Percentiles rank a stretch among this genome's conserved stretches.
Evolutionary conservation across 2,113 vertebrate genomes (phyloP).

Genomic region (Chaetura pelagica): DNA sequence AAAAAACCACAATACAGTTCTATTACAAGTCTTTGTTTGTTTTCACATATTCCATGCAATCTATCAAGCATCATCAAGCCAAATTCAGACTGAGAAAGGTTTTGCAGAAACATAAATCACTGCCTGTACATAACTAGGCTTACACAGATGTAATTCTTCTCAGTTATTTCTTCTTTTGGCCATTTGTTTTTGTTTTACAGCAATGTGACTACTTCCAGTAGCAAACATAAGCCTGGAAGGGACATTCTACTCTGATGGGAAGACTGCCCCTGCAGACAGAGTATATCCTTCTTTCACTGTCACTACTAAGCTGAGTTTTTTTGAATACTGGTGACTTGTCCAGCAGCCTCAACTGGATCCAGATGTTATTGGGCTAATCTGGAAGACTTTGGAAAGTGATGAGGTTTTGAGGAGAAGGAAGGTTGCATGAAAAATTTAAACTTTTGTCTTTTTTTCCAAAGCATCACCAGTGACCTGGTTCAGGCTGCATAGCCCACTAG

Average conservation of each 20-base stretch:
- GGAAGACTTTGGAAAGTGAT: neutral
- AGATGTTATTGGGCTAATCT: conserved; percentile 20
- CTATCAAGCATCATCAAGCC: neutral
- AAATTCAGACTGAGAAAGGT: neutral
- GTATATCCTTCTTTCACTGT: neutral
- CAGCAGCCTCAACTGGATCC: conserved; percentile 8
- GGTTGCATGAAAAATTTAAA: neutral
- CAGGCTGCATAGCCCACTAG: neutral
- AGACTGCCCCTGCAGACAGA: neutral
- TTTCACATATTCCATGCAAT: neutral
- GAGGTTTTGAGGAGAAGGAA: neutral
- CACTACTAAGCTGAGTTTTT: neutral
- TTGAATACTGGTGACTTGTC: neutral
- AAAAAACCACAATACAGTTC: neutral
- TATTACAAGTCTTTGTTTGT: neutral
- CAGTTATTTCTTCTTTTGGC: neutral
- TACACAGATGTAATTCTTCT: neutral
- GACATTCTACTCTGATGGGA: neutral
- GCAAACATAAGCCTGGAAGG: neutral
- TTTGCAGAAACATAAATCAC: neutral
- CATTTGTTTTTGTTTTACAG: conserved; percentile 2
- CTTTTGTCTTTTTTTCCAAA: neutral
- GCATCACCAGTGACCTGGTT: neutral
- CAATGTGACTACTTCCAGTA: neutral
- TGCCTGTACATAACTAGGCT: neutral